Evolutionary conservation across 2,888 invertebrate species (phyloP).

Genomic region (Spisula subtruncata): DNA sequence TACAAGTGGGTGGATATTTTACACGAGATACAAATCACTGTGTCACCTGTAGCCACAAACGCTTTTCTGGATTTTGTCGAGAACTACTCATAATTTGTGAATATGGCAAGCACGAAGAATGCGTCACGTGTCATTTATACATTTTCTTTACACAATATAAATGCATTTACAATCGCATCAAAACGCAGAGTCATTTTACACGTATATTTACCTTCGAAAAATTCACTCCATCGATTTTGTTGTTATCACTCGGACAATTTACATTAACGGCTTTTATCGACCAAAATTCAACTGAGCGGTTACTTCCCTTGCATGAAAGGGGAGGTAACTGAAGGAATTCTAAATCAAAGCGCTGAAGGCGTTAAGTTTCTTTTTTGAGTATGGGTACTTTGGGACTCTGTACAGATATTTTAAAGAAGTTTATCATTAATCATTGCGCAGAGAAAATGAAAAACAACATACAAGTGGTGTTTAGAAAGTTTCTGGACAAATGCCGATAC

Average conservation of each 20-base stretch:
- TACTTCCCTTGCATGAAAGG: too few relatives aligned
- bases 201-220: conserved; percentile 9
- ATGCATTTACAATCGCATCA: background rate
- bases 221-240: conserved; percentile 63
- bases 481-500: too few relatives aligned
- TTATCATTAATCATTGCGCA: too few relatives aligned
- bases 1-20: background rate
- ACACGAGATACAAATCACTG: background rate
- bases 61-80: background rate
- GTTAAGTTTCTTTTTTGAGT: too few relatives aligned
- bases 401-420: too few relatives aligned
- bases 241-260: conserved; percentile 60
- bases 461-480: too few relatives aligned
- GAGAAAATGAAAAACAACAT: too few relatives aligned
- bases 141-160: background rate
- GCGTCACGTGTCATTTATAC: background rate
- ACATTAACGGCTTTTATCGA: conserved; percentile 44
- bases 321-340: too few relatives aligned
- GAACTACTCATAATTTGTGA: background rate
- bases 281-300: background rate
- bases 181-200: background rate
- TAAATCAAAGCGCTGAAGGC: too few relatives aligned
- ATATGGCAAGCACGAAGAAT: background rate
- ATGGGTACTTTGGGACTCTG: too few relatives aligned
- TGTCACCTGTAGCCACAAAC: background rate